Conservation (phyloP, 2,113 vertebrate species). For the Vombatus ursinus region DNA sequence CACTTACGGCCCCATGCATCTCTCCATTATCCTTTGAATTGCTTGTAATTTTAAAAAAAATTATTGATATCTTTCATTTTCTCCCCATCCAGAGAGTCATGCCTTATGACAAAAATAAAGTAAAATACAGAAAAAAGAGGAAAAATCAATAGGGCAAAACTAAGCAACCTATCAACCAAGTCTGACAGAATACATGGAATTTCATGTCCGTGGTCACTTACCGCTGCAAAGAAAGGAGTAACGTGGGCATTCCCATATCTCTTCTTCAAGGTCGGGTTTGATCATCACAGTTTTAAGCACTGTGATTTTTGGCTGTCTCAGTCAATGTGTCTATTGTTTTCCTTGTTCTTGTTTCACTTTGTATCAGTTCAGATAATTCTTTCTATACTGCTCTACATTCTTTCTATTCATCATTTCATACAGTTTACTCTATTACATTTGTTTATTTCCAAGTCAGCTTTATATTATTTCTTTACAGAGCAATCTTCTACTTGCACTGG, state of each 20-base stretch:
- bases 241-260: neutral
- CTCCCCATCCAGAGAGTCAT: neutral
- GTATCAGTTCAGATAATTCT: neutral
- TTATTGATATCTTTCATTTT: neutral
- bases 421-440: neutral
- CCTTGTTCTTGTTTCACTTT: neutral
- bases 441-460: neutral
- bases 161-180: neutral
- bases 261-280: neutral
- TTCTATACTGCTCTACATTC: neutral
- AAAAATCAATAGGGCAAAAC: neutral
- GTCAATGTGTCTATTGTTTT: neutral
- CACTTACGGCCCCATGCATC: neutral
- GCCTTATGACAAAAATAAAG: neutral
- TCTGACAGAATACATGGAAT: neutral
- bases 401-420: neutral
- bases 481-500: neutral
- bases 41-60: neutral
- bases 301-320: too few relatives aligned
- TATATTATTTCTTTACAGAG: neutral
- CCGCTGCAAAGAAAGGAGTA: neutral
- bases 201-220: neutral
- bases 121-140: too few relatives aligned
- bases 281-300: neutral
- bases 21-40: neutral